Conservation (phyloP, 2,113 vertebrate genomes). For the Datnioides undecimradiatus region DNA sequence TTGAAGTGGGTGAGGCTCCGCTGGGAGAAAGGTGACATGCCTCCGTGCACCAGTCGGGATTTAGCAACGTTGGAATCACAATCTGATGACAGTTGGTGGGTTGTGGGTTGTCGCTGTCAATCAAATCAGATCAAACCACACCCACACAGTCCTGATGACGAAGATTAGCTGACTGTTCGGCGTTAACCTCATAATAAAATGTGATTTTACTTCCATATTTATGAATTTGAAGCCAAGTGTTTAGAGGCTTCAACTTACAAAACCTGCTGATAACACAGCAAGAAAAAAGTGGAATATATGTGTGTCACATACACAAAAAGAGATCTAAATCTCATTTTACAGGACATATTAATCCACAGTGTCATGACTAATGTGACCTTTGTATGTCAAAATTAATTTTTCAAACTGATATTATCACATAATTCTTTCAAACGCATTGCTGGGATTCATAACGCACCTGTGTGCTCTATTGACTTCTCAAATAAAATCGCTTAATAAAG, state of each 20-base stretch:
- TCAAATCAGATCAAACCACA: neutral
- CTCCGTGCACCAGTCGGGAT: neutral
- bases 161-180: neutral
- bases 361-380: neutral
- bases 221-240: no score
- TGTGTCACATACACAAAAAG: neutral
- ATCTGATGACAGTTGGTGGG: neutral
- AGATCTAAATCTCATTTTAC: neutral
- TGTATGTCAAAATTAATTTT: neutral
- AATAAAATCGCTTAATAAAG: conserved; percentile 37
- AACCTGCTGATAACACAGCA: no score
- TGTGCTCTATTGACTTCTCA: conserved; percentile 11
- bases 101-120: neutral
- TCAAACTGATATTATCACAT: conserved; percentile 7
- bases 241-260: no score
- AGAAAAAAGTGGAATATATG: neutral
- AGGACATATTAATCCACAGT: neutral
- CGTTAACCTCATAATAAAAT: neutral
- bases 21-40: neutral
- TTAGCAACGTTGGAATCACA: neutral
- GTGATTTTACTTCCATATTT: no score
- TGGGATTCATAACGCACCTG: neutral
- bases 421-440: neutral
- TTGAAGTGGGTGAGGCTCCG: neutral
- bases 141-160: neutral